phyloP scores from a whole-genome alignment of 2,888 invertebrate genomes.

The Malthinus flaveolus region DNA sequence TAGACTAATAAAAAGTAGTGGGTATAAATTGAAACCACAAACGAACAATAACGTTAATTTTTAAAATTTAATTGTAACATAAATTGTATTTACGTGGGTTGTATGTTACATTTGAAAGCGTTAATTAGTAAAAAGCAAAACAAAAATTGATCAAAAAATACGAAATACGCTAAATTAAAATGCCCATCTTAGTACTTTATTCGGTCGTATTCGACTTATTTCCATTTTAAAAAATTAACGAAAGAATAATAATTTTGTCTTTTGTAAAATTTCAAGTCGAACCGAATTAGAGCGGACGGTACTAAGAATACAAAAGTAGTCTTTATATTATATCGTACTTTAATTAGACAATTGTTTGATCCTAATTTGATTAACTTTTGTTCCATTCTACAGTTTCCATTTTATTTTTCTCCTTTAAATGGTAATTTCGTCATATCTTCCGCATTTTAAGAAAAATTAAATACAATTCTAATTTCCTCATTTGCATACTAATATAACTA shows the following conservation, averaged over 20 bases:
- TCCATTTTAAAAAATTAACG: conserved; percentile 20
- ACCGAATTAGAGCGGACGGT: conserved; percentile 33
- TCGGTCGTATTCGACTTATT: conserved; percentile 18
- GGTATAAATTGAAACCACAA: conserved; percentile 25
- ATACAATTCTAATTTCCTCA: conserved; percentile 36
- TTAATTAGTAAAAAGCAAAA: conserved; percentile 18
- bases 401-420: conserved; percentile 24
- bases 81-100: conserved; percentile 22
- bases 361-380: conserved; percentile 50
- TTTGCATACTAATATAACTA: conserved; percentile 31
- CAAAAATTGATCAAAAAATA: conserved; percentile 18
- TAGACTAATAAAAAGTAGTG: conserved; percentile 16
- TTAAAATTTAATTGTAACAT: conserved; percentile 27
- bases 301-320: conserved; percentile 36
- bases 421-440: conserved; percentile 29
- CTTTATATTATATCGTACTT: conserved; percentile 34
- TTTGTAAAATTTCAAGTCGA: conserved; percentile 35
- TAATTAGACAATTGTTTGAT: conserved; percentile 53
- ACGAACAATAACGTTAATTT: conserved; percentile 22
- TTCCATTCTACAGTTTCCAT: conserved; percentile 40
- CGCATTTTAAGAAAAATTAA: conserved; percentile 42
- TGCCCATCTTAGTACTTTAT: conserved; percentile 15
- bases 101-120: conserved; percentile 9
- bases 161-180: conserved; percentile 15
- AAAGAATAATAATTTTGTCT: conserved; percentile 33